Base-by-base conservation (phyloP, 2,113 vertebrate species). In the Alaudala cheleensis region DNA sequence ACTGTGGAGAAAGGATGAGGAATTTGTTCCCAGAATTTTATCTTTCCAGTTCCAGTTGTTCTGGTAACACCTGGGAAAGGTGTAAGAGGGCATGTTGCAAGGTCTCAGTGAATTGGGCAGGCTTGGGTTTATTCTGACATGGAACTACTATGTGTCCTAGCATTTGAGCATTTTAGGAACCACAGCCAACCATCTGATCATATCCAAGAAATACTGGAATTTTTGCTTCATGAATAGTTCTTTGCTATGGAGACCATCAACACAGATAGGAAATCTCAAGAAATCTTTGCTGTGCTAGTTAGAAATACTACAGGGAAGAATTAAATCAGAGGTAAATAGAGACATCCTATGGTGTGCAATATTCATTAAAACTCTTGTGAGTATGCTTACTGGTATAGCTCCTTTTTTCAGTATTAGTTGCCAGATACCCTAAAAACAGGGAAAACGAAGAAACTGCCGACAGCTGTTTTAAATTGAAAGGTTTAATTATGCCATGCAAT, bases 201-300 rank as follows among this genome's bases (percentile, higher is more conserved):
- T 93, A 84, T 90, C 91, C 90, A 92, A 95, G 88, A 90, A 97
- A 90, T 80, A 94, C 96, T 97, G 88, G 81, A 97, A 86, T 98
- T 96, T 97, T 98, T 97, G 37, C 96, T 96, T 95, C 39, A 81
- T 94, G 73, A 87, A 81, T 97, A 97, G 97, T 97, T 97, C 89
- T 97, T 97, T 98, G 97, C 95, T 97, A 74, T 98, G 97, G 97
- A 92, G 81, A 66, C 96, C 97, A 97, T 98, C 98, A 97, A 97
- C 97, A 97, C 96, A 96, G 96, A 98, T 96, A 69, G 81, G 86
- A 98, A 97, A 96, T 97, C 95, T 97, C 93, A 37, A 96, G 69
- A 97, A 97, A 95, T 93, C 92, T 94, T 94, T 97, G 26, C 24
- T 97, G 82, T 91, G 87, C 69, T 95, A 73, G 8, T 96, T 94